A percentile compares a stretch with the other conserved stretches of the same genome.
Conservation (phyloP, 2,113 vertebrate species). For the Xenus cinereus region DNA sequence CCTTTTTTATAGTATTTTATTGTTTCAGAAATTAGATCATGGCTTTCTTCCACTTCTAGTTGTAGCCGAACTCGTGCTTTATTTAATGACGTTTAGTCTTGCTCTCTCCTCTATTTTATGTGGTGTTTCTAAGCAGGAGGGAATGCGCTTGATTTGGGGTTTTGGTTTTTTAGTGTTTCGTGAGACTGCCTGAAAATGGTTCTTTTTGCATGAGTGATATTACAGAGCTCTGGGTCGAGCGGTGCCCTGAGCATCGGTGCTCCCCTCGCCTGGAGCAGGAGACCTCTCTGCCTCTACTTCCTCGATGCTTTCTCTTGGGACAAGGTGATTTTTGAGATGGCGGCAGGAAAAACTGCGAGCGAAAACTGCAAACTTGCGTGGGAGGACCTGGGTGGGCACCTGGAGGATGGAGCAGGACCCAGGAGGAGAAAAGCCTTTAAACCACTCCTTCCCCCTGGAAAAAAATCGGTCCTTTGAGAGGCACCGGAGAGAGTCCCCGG, state of each 20-base stretch:
- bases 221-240: not conserved
- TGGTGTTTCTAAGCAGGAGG: not conserved
- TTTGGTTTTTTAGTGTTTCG: not conserved
- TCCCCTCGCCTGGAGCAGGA: not conserved
- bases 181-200: not conserved
- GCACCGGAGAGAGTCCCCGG: not conserved
- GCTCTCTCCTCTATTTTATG: not conserved
- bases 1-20: not conserved
- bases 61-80: not conserved
- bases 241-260: fast-evolving
- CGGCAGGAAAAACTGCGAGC: not conserved
- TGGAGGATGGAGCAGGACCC: not conserved
- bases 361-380: fast-evolving
- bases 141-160: not conserved
- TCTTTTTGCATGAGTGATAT: not conserved
- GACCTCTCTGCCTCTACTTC: not conserved
- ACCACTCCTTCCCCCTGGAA: not conserved
- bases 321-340: not conserved
- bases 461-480: not conserved
- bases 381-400: not conserved
- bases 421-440: not conserved
- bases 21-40: not conserved
- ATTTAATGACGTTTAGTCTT: not conserved
- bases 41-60: constrained; percentile 17
- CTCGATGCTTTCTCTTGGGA: not conserved